phyloP scores from a whole-genome alignment of 2,113 vertebrate species.

The Phalacrocorax carbo region DNA sequence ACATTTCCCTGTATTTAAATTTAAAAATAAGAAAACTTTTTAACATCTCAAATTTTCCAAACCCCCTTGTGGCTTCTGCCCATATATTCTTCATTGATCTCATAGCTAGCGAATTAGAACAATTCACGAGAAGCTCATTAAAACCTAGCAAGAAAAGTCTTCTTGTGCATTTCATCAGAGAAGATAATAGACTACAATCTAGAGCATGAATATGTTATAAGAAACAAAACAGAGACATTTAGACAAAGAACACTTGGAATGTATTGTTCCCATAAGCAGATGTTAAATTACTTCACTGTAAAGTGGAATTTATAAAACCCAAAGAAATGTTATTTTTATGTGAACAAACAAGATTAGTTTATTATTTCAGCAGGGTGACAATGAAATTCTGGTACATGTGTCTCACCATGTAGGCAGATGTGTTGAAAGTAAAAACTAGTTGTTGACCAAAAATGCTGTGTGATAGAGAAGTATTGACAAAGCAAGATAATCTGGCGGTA shows the following conservation, averaged over 20 bases:
- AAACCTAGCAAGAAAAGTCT: conserved; percentile 26
- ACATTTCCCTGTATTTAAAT: not conserved
- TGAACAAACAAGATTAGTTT: not conserved
- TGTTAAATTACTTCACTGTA: conserved; percentile 50
- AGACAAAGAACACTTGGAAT: conserved; percentile 42
- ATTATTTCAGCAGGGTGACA: not conserved
- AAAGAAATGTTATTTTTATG: conserved; percentile 8
- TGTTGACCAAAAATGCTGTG: not conserved
- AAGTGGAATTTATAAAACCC: not conserved
- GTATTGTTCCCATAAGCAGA: conserved; percentile 58
- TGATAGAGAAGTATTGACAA: not conserved
- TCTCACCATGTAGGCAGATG: not conserved
- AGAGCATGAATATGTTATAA: conserved; percentile 32
- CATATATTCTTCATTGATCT: not conserved
- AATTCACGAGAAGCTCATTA: not conserved
- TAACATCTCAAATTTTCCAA: conserved; percentile 1
- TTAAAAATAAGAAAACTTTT: not conserved
- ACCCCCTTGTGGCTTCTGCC: not conserved
- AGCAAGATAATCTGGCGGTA: not conserved
- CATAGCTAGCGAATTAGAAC: not conserved
- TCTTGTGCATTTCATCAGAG: conserved; percentile 30
- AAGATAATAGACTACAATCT: conserved; percentile 60
- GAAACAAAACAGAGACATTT: conserved; percentile 9
- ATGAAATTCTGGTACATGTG: not conserved
- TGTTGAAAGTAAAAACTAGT: not conserved